Evolutionary conservation across 2,797 vertebrate species (phyloP).

Genomic region (Macropus fuliginosus): DNA sequence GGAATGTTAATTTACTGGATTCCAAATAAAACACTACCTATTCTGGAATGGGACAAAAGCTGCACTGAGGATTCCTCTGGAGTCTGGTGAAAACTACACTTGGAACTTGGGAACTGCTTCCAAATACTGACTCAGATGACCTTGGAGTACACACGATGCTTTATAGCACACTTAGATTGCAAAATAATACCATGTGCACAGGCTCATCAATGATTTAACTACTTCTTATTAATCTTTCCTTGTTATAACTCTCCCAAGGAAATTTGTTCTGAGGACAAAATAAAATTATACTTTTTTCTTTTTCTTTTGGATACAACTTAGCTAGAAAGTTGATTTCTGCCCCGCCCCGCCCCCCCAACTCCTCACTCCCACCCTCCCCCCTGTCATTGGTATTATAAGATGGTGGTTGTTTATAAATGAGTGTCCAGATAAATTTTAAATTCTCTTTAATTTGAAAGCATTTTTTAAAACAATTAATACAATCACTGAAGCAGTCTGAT

Average conservation of each 20-base stretch:
- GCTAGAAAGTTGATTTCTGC: background rate
- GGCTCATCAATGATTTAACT: background rate
- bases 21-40: conserved; percentile 74
- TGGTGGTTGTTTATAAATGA: background rate
- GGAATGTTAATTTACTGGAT: conserved; percentile 71
- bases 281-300: conserved; percentile 30
- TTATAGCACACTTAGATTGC: background rate
- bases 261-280: conserved; percentile 9
- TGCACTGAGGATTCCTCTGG: conserved; percentile 68
- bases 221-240: background rate
- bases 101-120: conserved; percentile 17
- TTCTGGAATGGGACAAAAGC: conserved; percentile 55
- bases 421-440: background rate
- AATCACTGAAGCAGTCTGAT: background rate
- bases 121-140: background rate
- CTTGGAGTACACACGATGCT: conserved; percentile 18
- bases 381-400: background rate
- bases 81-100: conserved; percentile 17
- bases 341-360: background rate
- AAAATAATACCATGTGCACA: background rate
- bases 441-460: background rate
- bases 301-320: conserved; percentile 23
- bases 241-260: conserved; percentile 18
- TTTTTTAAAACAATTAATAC: background rate
- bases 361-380: too few species aligned